Evolutionary conservation across 1,140 invertebrate genomes (phyloP).

Genomic region (Melanaphis sacchari): DNA sequence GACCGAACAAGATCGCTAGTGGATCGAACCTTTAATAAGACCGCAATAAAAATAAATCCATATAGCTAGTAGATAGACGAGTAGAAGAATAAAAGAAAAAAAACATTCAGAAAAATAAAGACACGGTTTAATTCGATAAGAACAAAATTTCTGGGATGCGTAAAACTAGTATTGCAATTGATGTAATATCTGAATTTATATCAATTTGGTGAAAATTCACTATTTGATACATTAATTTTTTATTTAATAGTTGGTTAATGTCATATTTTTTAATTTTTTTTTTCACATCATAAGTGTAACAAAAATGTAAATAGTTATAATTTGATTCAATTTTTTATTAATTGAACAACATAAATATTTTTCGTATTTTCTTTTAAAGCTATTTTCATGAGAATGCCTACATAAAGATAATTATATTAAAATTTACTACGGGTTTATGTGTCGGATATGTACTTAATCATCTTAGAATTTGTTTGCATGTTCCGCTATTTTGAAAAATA

Average conservation of each 20-base stretch:
- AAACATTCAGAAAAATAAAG: conserved; percentile 52
- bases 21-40: conserved; percentile 48
- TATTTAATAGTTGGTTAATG: neutral
- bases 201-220: neutral
- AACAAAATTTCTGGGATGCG: conserved; percentile 22
- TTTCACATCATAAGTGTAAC: neutral
- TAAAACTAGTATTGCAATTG: neutral
- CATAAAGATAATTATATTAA: neutral
- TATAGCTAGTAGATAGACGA: conserved; percentile 37
- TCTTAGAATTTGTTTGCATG: neutral
- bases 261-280: neutral
- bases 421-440: neutral
- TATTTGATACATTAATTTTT: neutral
- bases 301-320: neutral
- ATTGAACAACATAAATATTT: neutral
- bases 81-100: neutral
- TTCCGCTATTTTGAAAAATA: neutral
- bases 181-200: neutral
- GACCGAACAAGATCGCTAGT: conserved; percentile 52
- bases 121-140: conserved; percentile 40
- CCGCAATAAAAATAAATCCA: conserved; percentile 55
- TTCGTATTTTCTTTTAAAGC: neutral
- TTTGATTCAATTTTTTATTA: too few relatives aligned
- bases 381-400: neutral
- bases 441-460: neutral